A percentile compares a stretch with the other conserved stretches of the same genome.
phyloP scores from a whole-genome alignment of 2,113 vertebrate genomes.

The Gymnobelideus leadbeateri region DNA sequence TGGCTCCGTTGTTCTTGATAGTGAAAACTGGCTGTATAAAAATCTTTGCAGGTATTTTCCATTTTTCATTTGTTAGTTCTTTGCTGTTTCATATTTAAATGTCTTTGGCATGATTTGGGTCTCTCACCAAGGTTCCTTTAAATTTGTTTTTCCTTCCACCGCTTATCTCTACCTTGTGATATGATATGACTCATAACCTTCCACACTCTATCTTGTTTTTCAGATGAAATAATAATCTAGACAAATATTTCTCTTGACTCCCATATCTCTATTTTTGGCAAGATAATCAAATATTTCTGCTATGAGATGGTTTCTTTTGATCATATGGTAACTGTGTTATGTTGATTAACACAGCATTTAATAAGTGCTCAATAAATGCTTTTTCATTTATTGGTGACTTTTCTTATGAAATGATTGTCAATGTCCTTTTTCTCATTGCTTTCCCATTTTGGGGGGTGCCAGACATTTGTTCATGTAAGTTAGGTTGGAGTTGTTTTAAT shows the following conservation, averaged over 20 bases:
- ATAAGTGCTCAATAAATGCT: too few species aligned
- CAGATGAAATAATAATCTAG: neutral
- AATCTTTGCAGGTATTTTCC: neutral
- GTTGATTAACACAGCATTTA: too few species aligned
- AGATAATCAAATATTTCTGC: neutral
- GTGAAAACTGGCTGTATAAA: neutral
- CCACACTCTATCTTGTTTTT: neutral
- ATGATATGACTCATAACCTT: neutral
- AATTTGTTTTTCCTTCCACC: neutral
- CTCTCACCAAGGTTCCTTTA: neutral
- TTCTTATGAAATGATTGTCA: too few species aligned
- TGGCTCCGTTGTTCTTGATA: neutral
- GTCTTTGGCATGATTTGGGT: neutral
- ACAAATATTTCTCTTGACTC: neutral
- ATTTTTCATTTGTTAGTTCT: neutral
- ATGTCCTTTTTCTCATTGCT: too few species aligned
- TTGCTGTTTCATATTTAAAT: neutral
- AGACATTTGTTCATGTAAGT: neutral
- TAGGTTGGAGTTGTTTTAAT: neutral
- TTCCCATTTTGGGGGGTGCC: too few species aligned
- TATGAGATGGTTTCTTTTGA: neutral
- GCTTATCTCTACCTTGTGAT: neutral
- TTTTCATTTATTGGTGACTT: too few species aligned
- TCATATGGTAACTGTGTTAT: neutral
- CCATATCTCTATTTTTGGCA: neutral